Conservation (phyloP, 1,140 invertebrate genomes). For the Magallana gigas region DNA sequence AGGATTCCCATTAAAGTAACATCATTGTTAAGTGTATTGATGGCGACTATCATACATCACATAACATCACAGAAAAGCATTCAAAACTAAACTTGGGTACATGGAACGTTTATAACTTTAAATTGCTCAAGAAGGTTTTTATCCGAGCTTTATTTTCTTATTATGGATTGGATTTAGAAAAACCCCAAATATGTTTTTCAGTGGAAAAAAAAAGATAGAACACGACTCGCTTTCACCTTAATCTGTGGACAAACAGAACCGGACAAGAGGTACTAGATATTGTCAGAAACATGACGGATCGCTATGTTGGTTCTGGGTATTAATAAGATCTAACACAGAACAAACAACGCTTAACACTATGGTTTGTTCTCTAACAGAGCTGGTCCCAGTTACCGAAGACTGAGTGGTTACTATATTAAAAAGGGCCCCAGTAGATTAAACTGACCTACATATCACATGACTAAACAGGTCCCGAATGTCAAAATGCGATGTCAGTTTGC, state of each 20-base stretch:
- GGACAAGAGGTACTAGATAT: constrained; percentile 19
- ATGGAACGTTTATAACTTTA: too few species aligned
- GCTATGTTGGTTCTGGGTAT: constrained; percentile 3
- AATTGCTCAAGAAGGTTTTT: too few species aligned
- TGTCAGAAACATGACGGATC: constrained; percentile 22
- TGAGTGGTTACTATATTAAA: constrained; percentile 23
- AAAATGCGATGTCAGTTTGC: constrained; percentile 4
- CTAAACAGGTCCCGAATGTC: background rate
- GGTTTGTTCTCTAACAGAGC: constrained; percentile 6
- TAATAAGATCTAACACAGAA: background rate
- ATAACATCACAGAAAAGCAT: too few species aligned
- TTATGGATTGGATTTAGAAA: background rate
- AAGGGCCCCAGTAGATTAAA: background rate
- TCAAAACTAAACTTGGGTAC: too few species aligned
- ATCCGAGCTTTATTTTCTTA: too few species aligned
- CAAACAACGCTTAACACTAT: background rate
- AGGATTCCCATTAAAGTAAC: background rate
- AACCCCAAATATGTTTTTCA: background rate
- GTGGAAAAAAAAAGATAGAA: background rate
- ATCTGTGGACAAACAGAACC: constrained; percentile 18
- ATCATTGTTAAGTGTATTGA: too few species aligned
- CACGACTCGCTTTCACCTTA: background rate
- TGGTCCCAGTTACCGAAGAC: background rate
- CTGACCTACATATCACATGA: background rate
- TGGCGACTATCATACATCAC: too few species aligned